Evolutionary conservation across 2,888 invertebrate species (phyloP), one percentile per base, ranked within the genome.

Genomic region (Drepana falcataria): DNA sequence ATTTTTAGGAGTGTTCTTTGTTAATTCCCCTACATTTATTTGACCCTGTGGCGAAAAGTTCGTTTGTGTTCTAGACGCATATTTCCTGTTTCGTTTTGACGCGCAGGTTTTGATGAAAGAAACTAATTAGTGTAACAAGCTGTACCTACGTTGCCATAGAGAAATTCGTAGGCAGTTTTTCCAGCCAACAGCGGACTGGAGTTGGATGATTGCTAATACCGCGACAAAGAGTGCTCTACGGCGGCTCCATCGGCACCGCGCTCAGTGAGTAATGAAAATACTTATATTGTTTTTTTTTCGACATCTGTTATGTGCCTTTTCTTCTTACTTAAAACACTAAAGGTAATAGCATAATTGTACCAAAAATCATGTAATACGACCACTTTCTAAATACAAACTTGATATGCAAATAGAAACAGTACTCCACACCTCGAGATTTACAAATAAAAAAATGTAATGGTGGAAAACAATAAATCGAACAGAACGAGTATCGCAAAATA

Each of bases 151-250:
- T 68, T 68, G 78, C 77, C 87, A 89, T 89, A 87, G 87, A 76
- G 83, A 78, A 82, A 79, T 65, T 79, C 76, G 75, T 73, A 66
- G 75, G 75, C 75, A 71, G 69, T 76, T 81, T 85, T 81, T 76
- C 73, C 68, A 64, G 64, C 59, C 67, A 65, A 66, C 63, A 59
- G 62, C 63, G 66, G 69, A 67, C 69, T 59, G 66, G 67, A 71
- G 77, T 61, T 69, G 70, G 76, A 81, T 85, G 85, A 87, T 89
- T 86, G 84, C 87, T 86, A 87, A 89, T 88, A 88, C 74, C 73
- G 73, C 83, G 86, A 86, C 86, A 87, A 87, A 86, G 83, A 77
- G 80, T 77, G 75, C 77, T 71, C 84, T 85, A 85, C 83, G 73
- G 66, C 74, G 68, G 70, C 21, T 21, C 21, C 21, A 21, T 21